Percentiles rank a stretch among this genome's conserved stretches.
Evolutionary conservation across 1,140 invertebrate species (phyloP).

Genomic region (Phocides pigmalion): DNA sequence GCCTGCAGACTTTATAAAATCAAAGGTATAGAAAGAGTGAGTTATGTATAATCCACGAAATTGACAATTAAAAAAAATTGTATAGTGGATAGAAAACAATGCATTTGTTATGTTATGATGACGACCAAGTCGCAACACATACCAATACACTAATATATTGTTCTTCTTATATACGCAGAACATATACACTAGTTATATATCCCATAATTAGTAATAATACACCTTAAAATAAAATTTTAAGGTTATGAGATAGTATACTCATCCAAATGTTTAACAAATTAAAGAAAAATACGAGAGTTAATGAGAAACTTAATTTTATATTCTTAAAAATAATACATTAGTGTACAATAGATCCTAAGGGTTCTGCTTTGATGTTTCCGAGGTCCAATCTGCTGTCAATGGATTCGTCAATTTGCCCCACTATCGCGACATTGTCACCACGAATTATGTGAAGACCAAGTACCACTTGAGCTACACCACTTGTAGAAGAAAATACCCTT

Average conservation of each 20-base stretch:
- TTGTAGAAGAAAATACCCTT: conserved; percentile 95
- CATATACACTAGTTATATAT: no score
- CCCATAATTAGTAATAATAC: no score
- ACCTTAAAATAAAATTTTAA: not conserved
- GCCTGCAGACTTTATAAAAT: no score
- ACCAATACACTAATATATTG: no score
- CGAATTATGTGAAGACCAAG: conserved; percentile 98
- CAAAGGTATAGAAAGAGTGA: no score
- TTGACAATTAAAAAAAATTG: no score
- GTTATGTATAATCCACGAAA: no score
- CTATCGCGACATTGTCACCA: conserved; percentile 98
- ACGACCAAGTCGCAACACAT: no score
- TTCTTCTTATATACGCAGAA: no score
- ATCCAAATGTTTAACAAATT: not conserved
- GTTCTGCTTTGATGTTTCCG: conserved; percentile 94
- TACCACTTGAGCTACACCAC: conserved; percentile 98
- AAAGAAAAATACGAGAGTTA: not conserved
- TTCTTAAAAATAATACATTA: conserved; percentile 67
- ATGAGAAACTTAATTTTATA: conserved; percentile 6
- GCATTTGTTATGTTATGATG: no score
- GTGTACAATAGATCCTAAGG: conserved; percentile 93
- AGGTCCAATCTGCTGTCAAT: conserved; percentile 94
- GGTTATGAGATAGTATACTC: conserved; percentile 19
- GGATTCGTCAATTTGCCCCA: conserved; percentile 96
- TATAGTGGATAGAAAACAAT: no score